These are phyloP conservation scores for Brachionichthys hirsutus DNA, from an alignment of 2,113 vertebrate species.

Conservation along the genomic window DNA sequence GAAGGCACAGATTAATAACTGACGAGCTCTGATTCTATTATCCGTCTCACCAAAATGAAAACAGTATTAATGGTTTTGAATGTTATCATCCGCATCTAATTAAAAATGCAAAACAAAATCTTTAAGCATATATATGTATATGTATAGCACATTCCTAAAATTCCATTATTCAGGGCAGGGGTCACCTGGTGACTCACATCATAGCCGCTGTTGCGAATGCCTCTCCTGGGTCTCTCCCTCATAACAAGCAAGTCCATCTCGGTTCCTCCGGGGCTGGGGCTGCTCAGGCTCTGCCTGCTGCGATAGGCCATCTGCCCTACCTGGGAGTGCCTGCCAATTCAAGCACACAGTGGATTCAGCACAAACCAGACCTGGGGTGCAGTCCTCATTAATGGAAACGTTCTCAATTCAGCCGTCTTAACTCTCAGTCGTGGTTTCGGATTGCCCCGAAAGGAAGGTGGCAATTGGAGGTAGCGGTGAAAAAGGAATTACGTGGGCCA, in stretches of 20 bases:
- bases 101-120: too few relatives aligned
- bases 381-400: constrained; percentile 21
- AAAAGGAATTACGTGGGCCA: neutral
- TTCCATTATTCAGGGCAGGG: neutral
- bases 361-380: constrained; percentile 27
- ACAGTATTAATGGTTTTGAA: too few relatives aligned
- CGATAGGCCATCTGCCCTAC: constrained; percentile 87
- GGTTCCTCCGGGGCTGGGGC: constrained; percentile 94
- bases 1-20: constrained; percentile 8
- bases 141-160: too few relatives aligned
- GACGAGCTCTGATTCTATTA: constrained; percentile 7
- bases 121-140: too few relatives aligned
- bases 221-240: constrained; percentile 91
- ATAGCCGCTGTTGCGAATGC: constrained; percentile 95
- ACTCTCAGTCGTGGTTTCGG: constrained; percentile 11
- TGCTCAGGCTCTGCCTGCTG: constrained; percentile 96
- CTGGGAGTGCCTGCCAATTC: constrained; percentile 84
- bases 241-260: constrained; percentile 99
- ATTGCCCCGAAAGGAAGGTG: constrained; percentile 5
- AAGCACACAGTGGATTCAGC: constrained; percentile 34
- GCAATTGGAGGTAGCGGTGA: neutral
- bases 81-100: too few relatives aligned
- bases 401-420: constrained; percentile 17
- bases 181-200: constrained; percentile 83
- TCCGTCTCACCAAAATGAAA: too few relatives aligned